These are phyloP conservation scores for Monarcha castaneiventris DNA, from an alignment of 2,113 vertebrate genomes.

Conservation along the genomic window DNA sequence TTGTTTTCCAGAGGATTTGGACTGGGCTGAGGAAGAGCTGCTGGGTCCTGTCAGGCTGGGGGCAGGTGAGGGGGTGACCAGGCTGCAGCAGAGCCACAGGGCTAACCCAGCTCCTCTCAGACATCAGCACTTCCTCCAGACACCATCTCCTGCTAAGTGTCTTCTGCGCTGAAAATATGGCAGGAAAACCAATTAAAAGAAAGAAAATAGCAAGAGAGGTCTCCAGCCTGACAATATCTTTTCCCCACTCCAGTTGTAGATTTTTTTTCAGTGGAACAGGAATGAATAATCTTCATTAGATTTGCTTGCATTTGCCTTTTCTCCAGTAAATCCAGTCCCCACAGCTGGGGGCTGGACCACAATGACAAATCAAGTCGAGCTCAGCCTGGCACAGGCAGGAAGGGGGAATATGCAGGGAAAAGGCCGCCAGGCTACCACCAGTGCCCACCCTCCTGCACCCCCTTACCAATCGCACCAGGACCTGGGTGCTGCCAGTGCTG, in stretches of 20 bases:
- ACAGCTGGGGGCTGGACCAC: neutral
- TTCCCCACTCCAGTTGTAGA: neutral
- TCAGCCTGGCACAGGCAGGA: neutral
- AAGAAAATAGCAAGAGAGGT: neutral
- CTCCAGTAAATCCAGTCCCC: neutral
- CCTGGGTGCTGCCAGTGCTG: neutral
- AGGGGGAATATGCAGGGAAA: neutral
- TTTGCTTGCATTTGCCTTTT: neutral
- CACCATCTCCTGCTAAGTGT: neutral
- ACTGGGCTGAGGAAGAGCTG: neutral
- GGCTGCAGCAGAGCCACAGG: neutral
- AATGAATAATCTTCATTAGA: neutral
- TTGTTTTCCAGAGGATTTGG: neutral
- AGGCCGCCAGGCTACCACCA: accelerated
- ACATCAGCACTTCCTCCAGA: neutral
- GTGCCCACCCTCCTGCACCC: neutral
- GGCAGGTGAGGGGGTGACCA: neutral
- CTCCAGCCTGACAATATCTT: neutral
- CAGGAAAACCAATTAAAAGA: neutral
- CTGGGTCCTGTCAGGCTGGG: no score
- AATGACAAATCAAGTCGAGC: accelerated
- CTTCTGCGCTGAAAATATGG: neutral
- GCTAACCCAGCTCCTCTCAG: neutral
- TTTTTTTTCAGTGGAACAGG: neutral
- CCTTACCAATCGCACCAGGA: neutral